These are phyloP conservation scores for Cyrtonyx montezumae DNA, from an alignment of 2,113 vertebrate genomes.

Conservation along the genomic window DNA sequence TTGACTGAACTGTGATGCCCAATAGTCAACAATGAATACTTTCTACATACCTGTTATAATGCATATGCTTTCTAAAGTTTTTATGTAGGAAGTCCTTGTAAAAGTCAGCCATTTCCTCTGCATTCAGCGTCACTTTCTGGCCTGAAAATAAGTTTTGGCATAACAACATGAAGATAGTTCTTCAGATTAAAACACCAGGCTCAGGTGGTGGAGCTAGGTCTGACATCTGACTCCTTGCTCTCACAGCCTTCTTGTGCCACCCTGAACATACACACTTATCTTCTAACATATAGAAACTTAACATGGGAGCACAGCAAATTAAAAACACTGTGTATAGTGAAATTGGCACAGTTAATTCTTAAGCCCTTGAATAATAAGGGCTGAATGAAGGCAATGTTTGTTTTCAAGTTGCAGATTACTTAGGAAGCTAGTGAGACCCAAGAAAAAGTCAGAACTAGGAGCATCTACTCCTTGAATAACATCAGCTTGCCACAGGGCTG, in stretches of 20 bases:
- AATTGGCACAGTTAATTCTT: neutral
- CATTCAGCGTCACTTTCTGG: conserved; percentile 79
- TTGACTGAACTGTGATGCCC: neutral
- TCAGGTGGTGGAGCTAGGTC: neutral
- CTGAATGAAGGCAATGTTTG: neutral
- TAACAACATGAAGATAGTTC: neutral
- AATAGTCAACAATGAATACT: neutral
- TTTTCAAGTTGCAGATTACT: neutral
- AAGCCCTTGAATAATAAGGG: neutral
- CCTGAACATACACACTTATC: neutral
- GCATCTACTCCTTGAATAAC: neutral
- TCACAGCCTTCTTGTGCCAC: neutral
- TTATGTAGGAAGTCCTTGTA: conserved; percentile 92
- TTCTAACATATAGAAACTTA: neutral
- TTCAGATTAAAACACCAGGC: neutral
- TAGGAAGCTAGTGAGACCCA: neutral
- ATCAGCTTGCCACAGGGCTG: neutral
- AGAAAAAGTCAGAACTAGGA: neutral
- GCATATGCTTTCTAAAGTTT: conserved; percentile 86
- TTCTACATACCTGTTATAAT: conserved; percentile 90
- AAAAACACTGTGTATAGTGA: neutral
- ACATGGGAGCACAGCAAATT: neutral
- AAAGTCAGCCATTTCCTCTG: conserved; percentile 94
- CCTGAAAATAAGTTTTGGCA: conserved; percentile 77
- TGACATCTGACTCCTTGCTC: neutral